Conservation (phyloP, 2,888 invertebrate genomes). For the Aleiodes testaceus region DNA sequence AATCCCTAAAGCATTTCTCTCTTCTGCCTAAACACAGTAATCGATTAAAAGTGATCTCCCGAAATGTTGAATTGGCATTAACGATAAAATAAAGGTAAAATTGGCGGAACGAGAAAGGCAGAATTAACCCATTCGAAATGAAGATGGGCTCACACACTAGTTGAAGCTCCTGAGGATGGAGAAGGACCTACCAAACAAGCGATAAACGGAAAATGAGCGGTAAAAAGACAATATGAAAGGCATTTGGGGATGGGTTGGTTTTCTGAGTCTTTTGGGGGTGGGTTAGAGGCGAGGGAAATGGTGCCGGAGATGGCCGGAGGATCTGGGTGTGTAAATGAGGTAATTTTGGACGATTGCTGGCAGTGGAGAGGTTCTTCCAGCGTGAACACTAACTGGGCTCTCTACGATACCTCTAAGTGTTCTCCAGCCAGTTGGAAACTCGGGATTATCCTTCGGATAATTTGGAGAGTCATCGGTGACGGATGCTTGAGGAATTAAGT, state of each 20-base stretch:
- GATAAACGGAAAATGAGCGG: slow-evolving; percentile 72
- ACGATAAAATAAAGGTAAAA: slow-evolving; percentile 25
- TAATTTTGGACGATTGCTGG: slow-evolving; percentile 70
- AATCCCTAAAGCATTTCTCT: slow-evolving; percentile 3
- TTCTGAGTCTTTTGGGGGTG: slow-evolving; percentile 21
- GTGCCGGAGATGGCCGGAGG: slow-evolving; percentile 45
- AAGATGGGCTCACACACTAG: slow-evolving; percentile 41
- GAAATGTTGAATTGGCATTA: slow-evolving; percentile 22
- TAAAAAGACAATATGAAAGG: slow-evolving; percentile 73
- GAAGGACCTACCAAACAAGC: slow-evolving; percentile 68
- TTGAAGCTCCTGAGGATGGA: slow-evolving; percentile 47
- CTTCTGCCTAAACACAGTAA: neutral
- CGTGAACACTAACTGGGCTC: slow-evolving; percentile 56
- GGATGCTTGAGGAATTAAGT: no score
- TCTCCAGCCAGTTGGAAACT: neutral
- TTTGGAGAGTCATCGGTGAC: slow-evolving; percentile 48
- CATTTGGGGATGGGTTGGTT: slow-evolving; percentile 60
- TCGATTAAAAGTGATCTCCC: slow-evolving; percentile 29
- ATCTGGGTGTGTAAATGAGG: slow-evolving; percentile 71
- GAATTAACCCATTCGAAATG: slow-evolving; percentile 63
- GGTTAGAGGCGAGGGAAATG: slow-evolving; percentile 48
- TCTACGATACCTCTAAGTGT: slow-evolving; percentile 44
- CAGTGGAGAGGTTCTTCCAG: slow-evolving; percentile 51
- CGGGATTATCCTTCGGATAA: no score
- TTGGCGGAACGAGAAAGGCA: slow-evolving; percentile 40